Base-by-base conservation (phyloP, 2,888 invertebrate species). In the Nasonia oneida region DNA sequence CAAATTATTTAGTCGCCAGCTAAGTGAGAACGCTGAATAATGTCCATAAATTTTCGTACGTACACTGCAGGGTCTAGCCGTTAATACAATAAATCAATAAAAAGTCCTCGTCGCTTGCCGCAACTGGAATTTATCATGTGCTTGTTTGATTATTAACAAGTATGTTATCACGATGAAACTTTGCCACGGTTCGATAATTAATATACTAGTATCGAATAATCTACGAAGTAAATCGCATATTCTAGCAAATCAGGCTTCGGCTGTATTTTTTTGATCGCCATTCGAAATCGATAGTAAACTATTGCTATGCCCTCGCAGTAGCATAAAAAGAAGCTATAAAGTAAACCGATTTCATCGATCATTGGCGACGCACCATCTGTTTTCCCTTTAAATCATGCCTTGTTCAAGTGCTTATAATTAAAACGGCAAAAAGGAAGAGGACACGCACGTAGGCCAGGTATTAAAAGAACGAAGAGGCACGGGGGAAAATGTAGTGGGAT, bases 1-100 rank as follows among this genome's bases (percentile, higher is more conserved):
- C 33, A 79, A 84, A 75, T 70, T 70, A 67, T 70, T 84, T 73
- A 84, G 57, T 70, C 18, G 29, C n/a, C 33, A 57, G 53, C n/a
- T 74, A 67, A 84, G 39, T 67, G 76, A 47, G 37, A n/a, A 50
- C 50, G 15, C 18, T 50, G 67, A 67, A 53, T 82, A 82, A 73
- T 53, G 39, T 70, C 76, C 61, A 82, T 82, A 70, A 76, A 82
- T 82, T 76, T 67, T 70, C 23, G 50, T 37, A 37, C 23, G 42
- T 47, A 47, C 12, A 33, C 29, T 29, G 29, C 74, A 74, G 47
- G 50, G 47, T 47, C 47, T 33, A 18, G 39, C 29, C 81, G 61
- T 64, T 81, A 74, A 64, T 75, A 75, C 33, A 64, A 67, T 64
- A 15, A 74, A 33, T 42, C 42, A 39, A 77, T 73, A 61, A 57